Evolutionary conservation across 2,113 vertebrate species (phyloP).

Genomic region (Odontophorus gujanensis): DNA sequence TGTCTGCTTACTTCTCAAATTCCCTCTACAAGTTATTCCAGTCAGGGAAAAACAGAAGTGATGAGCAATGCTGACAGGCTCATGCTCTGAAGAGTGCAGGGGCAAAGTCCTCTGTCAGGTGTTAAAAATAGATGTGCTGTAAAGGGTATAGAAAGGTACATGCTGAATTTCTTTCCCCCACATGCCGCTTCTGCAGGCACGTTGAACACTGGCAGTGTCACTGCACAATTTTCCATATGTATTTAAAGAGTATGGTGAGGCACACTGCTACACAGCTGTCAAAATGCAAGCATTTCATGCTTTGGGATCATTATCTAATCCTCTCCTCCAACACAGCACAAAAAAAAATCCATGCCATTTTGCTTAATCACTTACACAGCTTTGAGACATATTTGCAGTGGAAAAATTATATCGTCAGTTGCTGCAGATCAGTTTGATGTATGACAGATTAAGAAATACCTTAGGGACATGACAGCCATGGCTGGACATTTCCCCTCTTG

Average conservation of each 20-base stretch:
- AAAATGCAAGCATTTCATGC: not conserved
- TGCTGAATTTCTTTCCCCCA: not conserved
- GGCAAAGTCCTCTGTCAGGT: not conserved
- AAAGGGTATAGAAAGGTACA: not conserved
- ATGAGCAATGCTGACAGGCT: not conserved
- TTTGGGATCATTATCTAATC: conserved; percentile 6
- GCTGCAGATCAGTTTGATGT: not conserved
- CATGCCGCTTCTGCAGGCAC: not conserved
- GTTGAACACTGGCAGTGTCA: not conserved
- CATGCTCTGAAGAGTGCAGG: not conserved
- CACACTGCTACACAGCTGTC: not conserved
- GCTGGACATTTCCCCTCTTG: not conserved
- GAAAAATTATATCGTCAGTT: not conserved
- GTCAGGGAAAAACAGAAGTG: conserved; percentile 21
- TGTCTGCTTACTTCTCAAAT: conserved; percentile 25
- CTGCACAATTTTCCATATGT: not conserved
- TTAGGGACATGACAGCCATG: not conserved
- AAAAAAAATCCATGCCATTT: not conserved
- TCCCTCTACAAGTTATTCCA: not conserved
- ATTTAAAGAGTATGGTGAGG: not conserved
- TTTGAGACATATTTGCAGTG: not conserved
- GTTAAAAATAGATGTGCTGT: conserved; percentile 42
- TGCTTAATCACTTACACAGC: not conserved
- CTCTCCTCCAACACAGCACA: not conserved
- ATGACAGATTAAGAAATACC: not conserved